These are phyloP conservation scores for Carassius gibelio DNA, from an alignment of 2,113 vertebrate genomes.

Conservation along the genomic window DNA sequence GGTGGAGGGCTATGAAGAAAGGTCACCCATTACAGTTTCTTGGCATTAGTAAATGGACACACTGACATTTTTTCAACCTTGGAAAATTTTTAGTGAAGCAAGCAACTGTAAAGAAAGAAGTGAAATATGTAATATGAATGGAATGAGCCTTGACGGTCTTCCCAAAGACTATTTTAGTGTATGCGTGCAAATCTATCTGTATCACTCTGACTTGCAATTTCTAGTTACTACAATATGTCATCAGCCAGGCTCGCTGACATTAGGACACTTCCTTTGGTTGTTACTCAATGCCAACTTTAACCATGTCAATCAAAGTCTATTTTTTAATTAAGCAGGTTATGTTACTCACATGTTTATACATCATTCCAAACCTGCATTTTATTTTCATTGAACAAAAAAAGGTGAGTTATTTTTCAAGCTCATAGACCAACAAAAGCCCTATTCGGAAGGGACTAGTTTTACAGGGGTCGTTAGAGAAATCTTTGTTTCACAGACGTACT, in stretches of 20 bases:
- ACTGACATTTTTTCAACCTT: neutral
- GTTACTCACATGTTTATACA: neutral
- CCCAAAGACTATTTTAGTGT: neutral
- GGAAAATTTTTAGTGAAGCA: neutral
- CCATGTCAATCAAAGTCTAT: conserved; percentile 48
- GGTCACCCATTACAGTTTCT: neutral
- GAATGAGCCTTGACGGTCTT: neutral
- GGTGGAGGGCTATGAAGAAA: neutral
- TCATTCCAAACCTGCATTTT: neutral
- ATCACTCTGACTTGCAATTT: conserved; percentile 2
- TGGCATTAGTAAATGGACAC: neutral
- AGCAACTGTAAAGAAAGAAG: neutral
- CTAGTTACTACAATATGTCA: neutral
- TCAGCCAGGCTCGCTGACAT: conserved; percentile 45
- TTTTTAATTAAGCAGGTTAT: conserved; percentile 19
- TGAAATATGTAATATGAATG: neutral
- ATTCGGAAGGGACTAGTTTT: no score
- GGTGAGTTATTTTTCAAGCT: no score
- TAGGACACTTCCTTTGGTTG: conserved; percentile 30
- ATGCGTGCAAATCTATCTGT: neutral
- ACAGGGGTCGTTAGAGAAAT: no score
- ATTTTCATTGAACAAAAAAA: neutral
- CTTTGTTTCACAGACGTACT: no score
- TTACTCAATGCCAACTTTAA: conserved; percentile 43
- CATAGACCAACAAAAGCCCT: no score